These are phyloP conservation scores for Drosophila antonietae DNA, from an alignment of 2,888 invertebrate genomes.

Conservation along the genomic window DNA sequence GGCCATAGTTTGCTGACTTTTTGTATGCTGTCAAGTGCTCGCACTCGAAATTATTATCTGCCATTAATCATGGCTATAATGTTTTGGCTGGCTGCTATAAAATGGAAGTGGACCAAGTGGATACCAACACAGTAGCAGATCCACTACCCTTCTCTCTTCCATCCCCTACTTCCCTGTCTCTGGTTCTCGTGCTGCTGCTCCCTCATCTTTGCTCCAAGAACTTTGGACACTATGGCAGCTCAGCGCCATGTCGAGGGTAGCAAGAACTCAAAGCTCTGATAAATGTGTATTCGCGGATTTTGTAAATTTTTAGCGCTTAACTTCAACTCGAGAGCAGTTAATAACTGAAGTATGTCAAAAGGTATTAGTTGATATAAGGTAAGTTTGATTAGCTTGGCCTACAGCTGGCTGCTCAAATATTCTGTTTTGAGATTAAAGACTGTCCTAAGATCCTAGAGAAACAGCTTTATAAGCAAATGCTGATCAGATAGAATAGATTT, in stretches of 20 bases:
- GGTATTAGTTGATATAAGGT: background rate
- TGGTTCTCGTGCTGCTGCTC: background rate
- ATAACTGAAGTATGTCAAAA: constrained; percentile 1
- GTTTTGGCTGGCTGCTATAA: constrained; percentile 78
- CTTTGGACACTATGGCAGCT: constrained; percentile 38
- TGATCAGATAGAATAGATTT: background rate
- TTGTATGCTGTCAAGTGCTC: constrained; percentile 80
- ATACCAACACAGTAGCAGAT: constrained; percentile 30
- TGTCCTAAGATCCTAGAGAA: background rate
- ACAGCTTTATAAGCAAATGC: no score
- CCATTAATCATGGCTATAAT: constrained; percentile 83
- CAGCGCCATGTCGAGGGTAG: constrained; percentile 48
- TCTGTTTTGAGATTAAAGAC: background rate
- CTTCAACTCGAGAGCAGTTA: constrained; percentile 21
- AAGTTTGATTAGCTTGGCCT: background rate
- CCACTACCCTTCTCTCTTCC: background rate
- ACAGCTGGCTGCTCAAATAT: no score
- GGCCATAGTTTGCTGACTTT: constrained; percentile 80
- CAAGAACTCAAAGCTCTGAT: constrained; percentile 43
- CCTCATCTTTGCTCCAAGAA: constrained; percentile 27
- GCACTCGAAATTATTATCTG: constrained; percentile 81
- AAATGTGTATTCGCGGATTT: constrained; percentile 32
- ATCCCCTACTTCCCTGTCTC: background rate
- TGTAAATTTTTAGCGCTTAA: constrained; percentile 15
- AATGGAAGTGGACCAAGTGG: constrained; percentile 73